These are phyloP conservation scores for Bombus terrestris DNA, from an alignment of 1,140 invertebrate genomes.

Conservation along the genomic window DNA sequence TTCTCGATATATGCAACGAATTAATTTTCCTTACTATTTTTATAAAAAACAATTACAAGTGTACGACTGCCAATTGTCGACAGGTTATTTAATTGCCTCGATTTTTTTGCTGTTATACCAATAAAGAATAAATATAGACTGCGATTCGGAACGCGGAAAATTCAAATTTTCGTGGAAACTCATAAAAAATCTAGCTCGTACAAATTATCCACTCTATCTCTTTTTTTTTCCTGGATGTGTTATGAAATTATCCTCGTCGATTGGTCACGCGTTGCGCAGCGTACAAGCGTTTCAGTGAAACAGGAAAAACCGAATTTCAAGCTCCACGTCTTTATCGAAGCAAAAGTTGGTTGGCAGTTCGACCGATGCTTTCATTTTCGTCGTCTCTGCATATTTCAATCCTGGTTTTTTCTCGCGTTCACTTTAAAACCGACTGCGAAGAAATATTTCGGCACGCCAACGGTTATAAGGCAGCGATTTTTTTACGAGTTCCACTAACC, in stretches of 20 bases:
- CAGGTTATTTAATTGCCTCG: not conserved
- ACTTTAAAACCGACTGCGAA: slow-evolving; percentile 4
- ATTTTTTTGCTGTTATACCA: not conserved
- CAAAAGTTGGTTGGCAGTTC: not conserved
- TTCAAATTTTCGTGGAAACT: not conserved
- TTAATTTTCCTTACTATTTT: too few species aligned
- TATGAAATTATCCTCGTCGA: not conserved
- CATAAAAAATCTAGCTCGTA: not conserved
- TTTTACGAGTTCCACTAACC: slow-evolving; percentile 6
- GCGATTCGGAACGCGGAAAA: not conserved
- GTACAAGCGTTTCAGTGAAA: not conserved
- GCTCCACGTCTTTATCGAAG: not conserved
- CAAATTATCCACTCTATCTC: too few species aligned
- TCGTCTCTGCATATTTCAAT: too few species aligned
- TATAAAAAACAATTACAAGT: not conserved
- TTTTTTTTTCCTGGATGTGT: too few species aligned
- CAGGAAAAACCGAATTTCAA: not conserved
- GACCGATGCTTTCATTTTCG: not conserved
- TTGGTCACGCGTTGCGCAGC: not conserved
- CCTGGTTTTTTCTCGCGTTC: too few species aligned
- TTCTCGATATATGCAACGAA: not conserved
- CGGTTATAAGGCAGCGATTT: not conserved
- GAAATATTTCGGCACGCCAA: not conserved
- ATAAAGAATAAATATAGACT: not conserved
- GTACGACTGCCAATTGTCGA: not conserved